Base-by-base conservation (phyloP, 1,140 invertebrate species). In the Anastrepha ludens region DNA sequence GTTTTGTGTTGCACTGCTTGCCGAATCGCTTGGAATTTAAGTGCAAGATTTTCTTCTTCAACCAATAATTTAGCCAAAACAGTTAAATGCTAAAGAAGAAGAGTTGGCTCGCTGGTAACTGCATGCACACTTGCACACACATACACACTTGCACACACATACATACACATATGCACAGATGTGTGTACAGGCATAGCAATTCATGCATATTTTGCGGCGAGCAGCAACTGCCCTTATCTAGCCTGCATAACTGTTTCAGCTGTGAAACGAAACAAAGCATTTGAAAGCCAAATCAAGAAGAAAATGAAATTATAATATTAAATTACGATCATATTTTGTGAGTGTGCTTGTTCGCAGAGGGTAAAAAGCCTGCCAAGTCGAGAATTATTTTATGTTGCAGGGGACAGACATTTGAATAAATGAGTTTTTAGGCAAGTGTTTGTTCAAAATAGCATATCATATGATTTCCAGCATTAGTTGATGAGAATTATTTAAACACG, bases 321-420 rank as follows among this genome's bases (percentile, higher is more conserved):
- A 44, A 58, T 86, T 64, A 87, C 17, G 8, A n/a, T 70, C 59
- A 39, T 87, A 88, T 86, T 87, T 88, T 86, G 50, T 88, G 39
- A 65, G 9, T 86, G 70, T 87, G 62, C 88, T 29, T 50, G 87
- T 67, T 88, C 87, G 70, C 58, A 87, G 47, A 88, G 90, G 92
- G 90, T 87, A 88, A 92, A 93, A 93, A 93, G 92, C 92, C 92
- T 93, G 92, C 90, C 91, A 93, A 93, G 92, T 93, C 92, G 92
- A 93, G 92, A 93, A 93, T 92, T 90, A 90, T 91, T 91, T 90
- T 87, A 88, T 88, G 89, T 89, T 87, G 64, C 88, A 86, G 91
- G 91, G 90, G 88, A 89, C 90, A 90, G 91, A 91, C 87, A 81
- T 86, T 91, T 93, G 91, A 91, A 89, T 81, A 88, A 89, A 90